These are phyloP conservation scores for Pseudopipra pipra DNA, from an alignment of 2,113 vertebrate species.

Conservation along the genomic window DNA sequence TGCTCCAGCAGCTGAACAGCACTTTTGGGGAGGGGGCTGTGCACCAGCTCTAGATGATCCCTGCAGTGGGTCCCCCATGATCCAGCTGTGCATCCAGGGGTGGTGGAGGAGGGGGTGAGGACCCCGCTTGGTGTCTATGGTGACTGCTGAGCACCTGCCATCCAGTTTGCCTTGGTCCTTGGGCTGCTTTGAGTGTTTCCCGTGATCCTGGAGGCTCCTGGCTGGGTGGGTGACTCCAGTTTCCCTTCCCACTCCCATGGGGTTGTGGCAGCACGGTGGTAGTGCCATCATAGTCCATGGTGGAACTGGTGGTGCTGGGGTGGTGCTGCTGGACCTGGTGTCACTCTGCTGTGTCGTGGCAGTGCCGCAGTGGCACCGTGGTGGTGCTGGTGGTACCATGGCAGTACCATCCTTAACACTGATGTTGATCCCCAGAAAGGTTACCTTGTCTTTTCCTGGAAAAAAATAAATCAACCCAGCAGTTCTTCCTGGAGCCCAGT, in stretches of 20 bases:
- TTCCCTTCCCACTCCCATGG: background rate
- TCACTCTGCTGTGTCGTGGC: background rate
- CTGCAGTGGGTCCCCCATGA: background rate
- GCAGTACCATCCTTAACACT: background rate
- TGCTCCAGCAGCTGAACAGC: background rate
- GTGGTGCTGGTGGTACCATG: background rate
- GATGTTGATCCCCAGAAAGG: background rate
- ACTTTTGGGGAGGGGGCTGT: background rate
- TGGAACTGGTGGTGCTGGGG: background rate
- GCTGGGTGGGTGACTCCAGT: background rate
- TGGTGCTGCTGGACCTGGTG: background rate
- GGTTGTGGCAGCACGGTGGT: background rate
- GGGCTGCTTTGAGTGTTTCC: background rate
- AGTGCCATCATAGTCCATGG: background rate
- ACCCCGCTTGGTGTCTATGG: accelerated
- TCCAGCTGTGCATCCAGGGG: background rate
- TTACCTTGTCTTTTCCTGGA: background rate
- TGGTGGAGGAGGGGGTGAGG: background rate
- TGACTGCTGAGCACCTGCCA: background rate
- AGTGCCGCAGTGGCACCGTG: background rate
- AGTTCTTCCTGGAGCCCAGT: background rate
- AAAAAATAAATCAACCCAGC: background rate
- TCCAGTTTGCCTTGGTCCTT: background rate
- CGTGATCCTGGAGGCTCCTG: background rate
- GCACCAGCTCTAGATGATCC: background rate